A percentile compares a stretch with the other conserved stretches of the same genome.
These are phyloP conservation scores for Napeogenes sylphis DNA, from an alignment of 2,888 invertebrate genomes.

Conservation along the genomic window DNA sequence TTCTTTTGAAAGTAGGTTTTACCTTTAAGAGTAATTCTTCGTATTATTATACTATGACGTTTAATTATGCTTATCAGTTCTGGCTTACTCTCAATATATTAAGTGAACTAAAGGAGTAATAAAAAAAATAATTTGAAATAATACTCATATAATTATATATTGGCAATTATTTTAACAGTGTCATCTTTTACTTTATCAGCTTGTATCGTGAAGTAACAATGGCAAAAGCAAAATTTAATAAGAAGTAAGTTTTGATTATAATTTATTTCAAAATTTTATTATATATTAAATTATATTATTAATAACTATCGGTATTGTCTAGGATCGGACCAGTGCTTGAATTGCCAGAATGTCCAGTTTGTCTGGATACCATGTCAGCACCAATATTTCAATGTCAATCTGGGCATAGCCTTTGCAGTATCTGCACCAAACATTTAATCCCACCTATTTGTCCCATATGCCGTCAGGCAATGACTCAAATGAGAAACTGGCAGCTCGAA, in stretches of 20 bases:
- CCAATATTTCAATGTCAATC: slow-evolving; percentile 67
- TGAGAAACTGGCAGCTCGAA: slow-evolving; percentile 67
- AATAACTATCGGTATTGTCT: too few relatives aligned
- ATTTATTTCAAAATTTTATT: too few relatives aligned
- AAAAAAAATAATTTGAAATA: too few relatives aligned
- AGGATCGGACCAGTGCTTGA: slow-evolving; percentile 36
- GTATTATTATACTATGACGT: too few relatives aligned
- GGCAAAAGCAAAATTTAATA: slow-evolving; percentile 33
- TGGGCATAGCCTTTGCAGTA: slow-evolving; percentile 64
- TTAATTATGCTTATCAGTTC: too few relatives aligned
- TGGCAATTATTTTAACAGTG: too few relatives aligned
- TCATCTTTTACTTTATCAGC: background rate
- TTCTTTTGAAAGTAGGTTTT: too few relatives aligned
- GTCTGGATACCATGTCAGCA: slow-evolving; percentile 58
- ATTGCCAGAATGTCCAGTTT: slow-evolving; percentile 65
- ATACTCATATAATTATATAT: too few relatives aligned
- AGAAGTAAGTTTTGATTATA: slow-evolving; percentile 29
- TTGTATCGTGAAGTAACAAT: slow-evolving; percentile 18
- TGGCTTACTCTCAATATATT: too few relatives aligned
- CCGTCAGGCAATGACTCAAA: slow-evolving; percentile 65
- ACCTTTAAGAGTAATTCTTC: too few relatives aligned
- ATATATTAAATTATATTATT: too few relatives aligned
- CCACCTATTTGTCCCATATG: slow-evolving; percentile 65
- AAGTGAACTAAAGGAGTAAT: too few relatives aligned
- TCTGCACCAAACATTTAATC: slow-evolving; percentile 49